Evolutionary conservation across 2,888 invertebrate genomes (phyloP).

Genomic region (Caenorhabditis wallacei): DNA sequence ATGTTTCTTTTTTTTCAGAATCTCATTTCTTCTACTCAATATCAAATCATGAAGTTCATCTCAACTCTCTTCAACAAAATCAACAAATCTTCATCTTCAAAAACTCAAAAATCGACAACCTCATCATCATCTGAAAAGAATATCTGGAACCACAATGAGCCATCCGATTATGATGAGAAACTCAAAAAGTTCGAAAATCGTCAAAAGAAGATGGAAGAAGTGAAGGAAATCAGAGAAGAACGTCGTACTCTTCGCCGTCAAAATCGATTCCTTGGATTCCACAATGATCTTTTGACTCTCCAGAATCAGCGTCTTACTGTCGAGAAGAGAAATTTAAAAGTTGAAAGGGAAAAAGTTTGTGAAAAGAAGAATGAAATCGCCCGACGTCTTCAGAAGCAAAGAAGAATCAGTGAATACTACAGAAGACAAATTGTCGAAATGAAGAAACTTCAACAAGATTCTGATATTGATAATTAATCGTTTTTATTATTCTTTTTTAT

Average conservation of each 20-base stretch:
- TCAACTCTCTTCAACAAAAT: conserved; percentile 17
- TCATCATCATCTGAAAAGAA: background rate
- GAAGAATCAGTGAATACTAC: conserved; percentile 51
- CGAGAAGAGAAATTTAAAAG: conserved; percentile 22
- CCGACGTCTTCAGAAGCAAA: conserved; percentile 35
- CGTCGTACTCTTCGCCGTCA: conserved; percentile 48
- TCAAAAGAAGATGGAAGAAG: conserved; percentile 4
- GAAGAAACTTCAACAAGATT: conserved; percentile 3
- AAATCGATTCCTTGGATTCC: conserved; percentile 39
- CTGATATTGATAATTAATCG: background rate
- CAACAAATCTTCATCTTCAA: background rate
- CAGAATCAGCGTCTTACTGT: conserved; percentile 30
- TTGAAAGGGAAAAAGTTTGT: conserved; percentile 7
- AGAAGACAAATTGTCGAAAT: conserved; percentile 32
- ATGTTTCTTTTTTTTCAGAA: background rate
- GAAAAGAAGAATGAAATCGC: conserved; percentile 39
- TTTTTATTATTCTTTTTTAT: background rate
- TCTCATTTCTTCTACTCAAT: background rate
- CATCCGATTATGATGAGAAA: background rate
- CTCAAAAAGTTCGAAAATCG: conserved; percentile 18
- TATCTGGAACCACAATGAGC: background rate
- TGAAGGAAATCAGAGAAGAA: background rate
- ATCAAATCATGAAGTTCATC: conserved; percentile 8
- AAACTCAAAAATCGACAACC: background rate
- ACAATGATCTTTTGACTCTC: conserved; percentile 33